Percentiles rank a stretch among this genome's conserved stretches.
These are phyloP conservation scores for Nycteola revayana DNA, from an alignment of 2,888 invertebrate species.

Conservation along the genomic window DNA sequence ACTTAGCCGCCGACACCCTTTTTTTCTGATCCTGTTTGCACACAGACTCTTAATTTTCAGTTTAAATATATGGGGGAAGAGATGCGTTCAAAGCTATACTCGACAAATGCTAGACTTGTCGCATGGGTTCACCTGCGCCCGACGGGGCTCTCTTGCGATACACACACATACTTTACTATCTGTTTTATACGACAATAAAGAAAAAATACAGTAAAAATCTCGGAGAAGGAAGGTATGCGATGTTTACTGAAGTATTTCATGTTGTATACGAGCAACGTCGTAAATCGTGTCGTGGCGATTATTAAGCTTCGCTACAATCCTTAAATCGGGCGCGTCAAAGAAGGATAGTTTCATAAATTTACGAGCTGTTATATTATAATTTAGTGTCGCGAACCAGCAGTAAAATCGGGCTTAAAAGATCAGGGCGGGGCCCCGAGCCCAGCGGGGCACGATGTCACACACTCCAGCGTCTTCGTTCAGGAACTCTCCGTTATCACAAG, in stretches of 20 bases:
- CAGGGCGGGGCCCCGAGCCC: slow-evolving; percentile 41
- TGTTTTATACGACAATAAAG: too few species aligned
- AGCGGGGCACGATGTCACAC: slow-evolving; percentile 17
- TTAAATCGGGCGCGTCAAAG: slow-evolving; percentile 62
- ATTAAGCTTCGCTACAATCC: slow-evolving; percentile 43
- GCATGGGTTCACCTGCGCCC: slow-evolving; percentile 52
- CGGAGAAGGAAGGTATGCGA: too few species aligned
- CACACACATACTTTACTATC: too few species aligned
- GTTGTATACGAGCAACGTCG: slow-evolving; percentile 1
- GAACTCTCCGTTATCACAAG: too few species aligned
- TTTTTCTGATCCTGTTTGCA: slow-evolving; percentile 76
- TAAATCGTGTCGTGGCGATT: slow-evolving; percentile 15
- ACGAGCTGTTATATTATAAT: slow-evolving; percentile 81
- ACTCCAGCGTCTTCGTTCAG: too few species aligned
- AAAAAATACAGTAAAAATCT: too few species aligned
- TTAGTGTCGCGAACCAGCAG: slow-evolving; percentile 69
- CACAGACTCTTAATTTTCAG: slow-evolving; percentile 73
- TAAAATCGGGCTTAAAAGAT: slow-evolving; percentile 79
- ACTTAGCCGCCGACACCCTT: slow-evolving; percentile 73
- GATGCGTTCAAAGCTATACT: slow-evolving; percentile 65
- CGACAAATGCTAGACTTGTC: slow-evolving; percentile 57
- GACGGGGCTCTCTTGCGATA: neutral
- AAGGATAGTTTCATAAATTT: slow-evolving; percentile 77
- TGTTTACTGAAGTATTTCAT: too few species aligned
- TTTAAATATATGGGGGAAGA: slow-evolving; percentile 74